phyloP scores from a whole-genome alignment of 2,113 vertebrate genomes.

The Carassius carassius region DNA sequence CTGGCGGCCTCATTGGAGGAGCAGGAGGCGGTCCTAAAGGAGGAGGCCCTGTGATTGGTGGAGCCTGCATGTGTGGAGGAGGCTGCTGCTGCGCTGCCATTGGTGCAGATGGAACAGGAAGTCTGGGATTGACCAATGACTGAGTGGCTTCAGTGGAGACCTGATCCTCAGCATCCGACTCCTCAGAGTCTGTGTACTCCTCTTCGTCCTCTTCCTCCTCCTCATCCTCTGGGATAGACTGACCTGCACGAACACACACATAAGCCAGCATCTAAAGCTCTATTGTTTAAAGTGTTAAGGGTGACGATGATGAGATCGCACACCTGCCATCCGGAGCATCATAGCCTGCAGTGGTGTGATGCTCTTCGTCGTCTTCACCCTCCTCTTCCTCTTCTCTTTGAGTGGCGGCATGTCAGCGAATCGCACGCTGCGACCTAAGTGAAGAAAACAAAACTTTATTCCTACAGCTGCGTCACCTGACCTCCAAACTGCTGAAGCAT shows the following conservation, averaged over 20 bases:
- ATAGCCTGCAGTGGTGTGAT: constrained; percentile 97
- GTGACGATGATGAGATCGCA: background rate
- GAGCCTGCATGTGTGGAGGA: constrained; percentile 86
- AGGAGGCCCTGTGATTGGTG: constrained; percentile 91
- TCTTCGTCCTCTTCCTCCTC: constrained; percentile 83
- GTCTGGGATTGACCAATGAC: constrained; percentile 66
- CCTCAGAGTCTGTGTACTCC: constrained; percentile 88
- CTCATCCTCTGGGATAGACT: constrained; percentile 91
- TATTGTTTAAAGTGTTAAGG: too few species aligned
- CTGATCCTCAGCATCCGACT: constrained; percentile 80
- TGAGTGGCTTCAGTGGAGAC: constrained; percentile 68
- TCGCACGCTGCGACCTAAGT: constrained; percentile 83
- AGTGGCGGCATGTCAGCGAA: constrained; percentile 86
- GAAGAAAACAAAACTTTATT: background rate
- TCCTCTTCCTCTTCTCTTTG: constrained; percentile 79
- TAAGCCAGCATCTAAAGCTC: too few species aligned
- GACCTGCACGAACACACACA: constrained; percentile 77
- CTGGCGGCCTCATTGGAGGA: constrained; percentile 89
- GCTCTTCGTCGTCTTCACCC: constrained; percentile 91
- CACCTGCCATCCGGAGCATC: constrained; percentile 98
- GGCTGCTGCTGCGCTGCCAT: constrained; percentile 68
- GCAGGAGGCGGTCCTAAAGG: constrained; percentile 92
- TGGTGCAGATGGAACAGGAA: constrained; percentile 66
- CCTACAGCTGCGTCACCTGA: too few species aligned
- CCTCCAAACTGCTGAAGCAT: too few species aligned